Evolutionary conservation across 2,888 invertebrate genomes (phyloP), one percentile per base, ranked within the genome.

Genomic region (Thalpophila matura): DNA sequence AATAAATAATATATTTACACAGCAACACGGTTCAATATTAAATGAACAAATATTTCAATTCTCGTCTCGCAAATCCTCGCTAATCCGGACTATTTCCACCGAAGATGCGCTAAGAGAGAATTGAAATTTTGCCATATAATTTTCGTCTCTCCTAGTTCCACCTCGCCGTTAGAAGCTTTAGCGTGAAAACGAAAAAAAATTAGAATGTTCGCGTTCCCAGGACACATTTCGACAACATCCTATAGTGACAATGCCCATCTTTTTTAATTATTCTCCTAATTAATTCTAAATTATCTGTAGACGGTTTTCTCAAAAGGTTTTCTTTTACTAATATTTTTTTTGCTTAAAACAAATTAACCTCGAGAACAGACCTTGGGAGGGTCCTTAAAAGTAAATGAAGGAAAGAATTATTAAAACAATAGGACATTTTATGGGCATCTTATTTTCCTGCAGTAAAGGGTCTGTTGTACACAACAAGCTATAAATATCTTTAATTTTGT

Each of bases 281-380:
- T 20, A 68, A 60, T 60, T 47, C 24, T 27, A 33, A 67, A 67
- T 67, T 33, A 54, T 67, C 53, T 49, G 22, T 9, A 14, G 66
- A 49, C 43, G 35, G 37, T 42, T 33, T 31, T 2, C 38, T 45
- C 5, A 2, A 42, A 61, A 45, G 47, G 12, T 33, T 38, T 47
- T 54, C 61, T 35, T 38, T 60, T 38, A 16, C n/a, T n/a, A n/a
- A n/a, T 43, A 35, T 33, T 53, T 27, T 68, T 54, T 47, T 33
- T 24, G 14, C 22, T 35, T 43, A 27, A 60, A 66, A 35, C 12
- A 43, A 68, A 45, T 66, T 33, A 50, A 49, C 26, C 26, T 57
- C 16, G 9, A 10, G n/a, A 55, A 14, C 45, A 42, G 42, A 37
- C 20, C 40, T 64, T 33, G 26, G 29, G 0, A 40, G 12, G 57